These are phyloP conservation scores for Saccostrea echinata DNA, from an alignment of 1,140 invertebrate species.

Conservation along the genomic window DNA sequence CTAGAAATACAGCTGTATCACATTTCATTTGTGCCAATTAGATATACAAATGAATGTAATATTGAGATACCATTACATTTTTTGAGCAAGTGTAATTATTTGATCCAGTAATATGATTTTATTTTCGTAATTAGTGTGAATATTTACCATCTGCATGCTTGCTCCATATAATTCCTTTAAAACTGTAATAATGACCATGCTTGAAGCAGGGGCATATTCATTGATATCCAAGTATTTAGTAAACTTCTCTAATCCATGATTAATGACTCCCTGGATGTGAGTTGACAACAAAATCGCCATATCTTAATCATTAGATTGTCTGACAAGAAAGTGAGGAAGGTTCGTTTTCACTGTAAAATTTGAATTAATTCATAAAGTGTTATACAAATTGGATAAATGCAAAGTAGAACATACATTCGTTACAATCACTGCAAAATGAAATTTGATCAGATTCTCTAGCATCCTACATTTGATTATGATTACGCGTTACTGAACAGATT, in stretches of 20 bases:
- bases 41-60: too few relatives aligned
- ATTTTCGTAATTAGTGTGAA: not conserved
- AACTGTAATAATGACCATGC: conserved; percentile 32
- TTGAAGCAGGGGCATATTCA: conserved; percentile 45
- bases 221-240: conserved; percentile 38
- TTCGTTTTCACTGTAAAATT: conserved; percentile 49
- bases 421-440: too few relatives aligned
- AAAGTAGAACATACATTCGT: too few relatives aligned
- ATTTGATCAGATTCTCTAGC: too few relatives aligned
- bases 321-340: conserved; percentile 51
- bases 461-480: too few relatives aligned
- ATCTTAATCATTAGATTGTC: conserved; percentile 24
- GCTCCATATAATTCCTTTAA: conserved; percentile 12
- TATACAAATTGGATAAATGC: too few relatives aligned
- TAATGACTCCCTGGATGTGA: conserved; percentile 40
- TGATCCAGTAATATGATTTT: too few relatives aligned
- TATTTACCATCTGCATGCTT: not conserved
- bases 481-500: too few relatives aligned
- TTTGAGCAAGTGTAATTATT: too few relatives aligned
- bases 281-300: not conserved
- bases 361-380: not conserved
- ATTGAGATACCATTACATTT: too few relatives aligned
- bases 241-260: conserved; percentile 39
- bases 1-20: too few relatives aligned
- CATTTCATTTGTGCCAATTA: too few relatives aligned